Base-by-base conservation (phyloP, 2,797 vertebrate genomes). In the Sphaeramia orbicularis region DNA sequence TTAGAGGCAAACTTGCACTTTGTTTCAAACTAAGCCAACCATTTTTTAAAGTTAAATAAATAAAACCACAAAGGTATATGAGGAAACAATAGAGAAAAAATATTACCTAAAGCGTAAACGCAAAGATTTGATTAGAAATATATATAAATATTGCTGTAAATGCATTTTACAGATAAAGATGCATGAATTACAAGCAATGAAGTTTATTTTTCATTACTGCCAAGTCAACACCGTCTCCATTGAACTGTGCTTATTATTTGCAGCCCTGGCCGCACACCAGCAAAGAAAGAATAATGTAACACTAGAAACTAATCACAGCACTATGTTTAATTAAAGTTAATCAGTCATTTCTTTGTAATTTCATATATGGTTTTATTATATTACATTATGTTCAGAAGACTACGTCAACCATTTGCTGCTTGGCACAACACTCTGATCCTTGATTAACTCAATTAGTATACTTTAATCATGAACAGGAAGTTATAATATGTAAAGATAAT, bases 401-500 rank as follows among this genome's bases (percentile, higher is more conserved):
- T 60, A n/a, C 55, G 80, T 73, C 60, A 74, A 52, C 37, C 56
- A 27, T 70, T 61, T 36, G 27, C 74, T 70, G 38, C 47, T 16
- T 56, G 68, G 38, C 15, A 18, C 45, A 56, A 57, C 7, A 36
- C 76, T 70, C 40, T 54, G 66, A 76, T 79, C 47, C 40, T 47
- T 77, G 48, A 89, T 84, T 75, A 85, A 75, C 67, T 60, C 70
- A 81, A 89, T 87, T 78, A 89, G 35, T 48, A 4, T 12, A 71
- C 63, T 38, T 63, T 35, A 80, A 79, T 86, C 69, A 74, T 74
- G 71, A 75, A 51, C 60, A 85, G 86, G 83, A 89, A 88, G 79
- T 72, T 47, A 4, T 63, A 71, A 78, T 53, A 68, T 74, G 55
- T 81, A 67, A 86, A 80, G 80, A 87, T 88, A 90, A 92, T 69